Percentiles rank a stretch among this genome's conserved stretches.
Evolutionary conservation across 2,888 invertebrate genomes (phyloP).

Genomic region (Diachrysia chrysitis): DNA sequence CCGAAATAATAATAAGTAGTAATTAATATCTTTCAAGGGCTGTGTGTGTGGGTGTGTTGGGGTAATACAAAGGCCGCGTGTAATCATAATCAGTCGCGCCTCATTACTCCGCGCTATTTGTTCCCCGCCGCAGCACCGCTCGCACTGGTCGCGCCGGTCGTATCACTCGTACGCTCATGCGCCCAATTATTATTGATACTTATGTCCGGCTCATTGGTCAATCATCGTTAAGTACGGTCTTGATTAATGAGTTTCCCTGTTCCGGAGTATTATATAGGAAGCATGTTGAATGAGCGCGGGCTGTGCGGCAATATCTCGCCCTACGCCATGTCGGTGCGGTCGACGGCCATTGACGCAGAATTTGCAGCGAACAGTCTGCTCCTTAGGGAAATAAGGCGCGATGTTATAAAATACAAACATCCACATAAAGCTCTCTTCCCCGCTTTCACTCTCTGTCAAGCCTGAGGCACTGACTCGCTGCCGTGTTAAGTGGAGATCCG

Average conservation of each 20-base stretch:
- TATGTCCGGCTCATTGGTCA: slow-evolving; percentile 4
- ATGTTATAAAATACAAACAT: neutral
- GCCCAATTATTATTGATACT: neutral
- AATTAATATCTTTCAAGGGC: neutral
- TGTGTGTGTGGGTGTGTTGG: neutral
- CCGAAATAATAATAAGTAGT: slow-evolving; percentile 4
- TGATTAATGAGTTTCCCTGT: neutral
- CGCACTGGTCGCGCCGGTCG: neutral
- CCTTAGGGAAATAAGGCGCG: neutral
- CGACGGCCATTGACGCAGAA: neutral
- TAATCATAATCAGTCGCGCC: slow-evolving; percentile 6
- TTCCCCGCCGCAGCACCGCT: neutral
- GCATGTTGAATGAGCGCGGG: neutral
- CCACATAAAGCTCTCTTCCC: neutral
- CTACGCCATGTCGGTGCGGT: neutral
- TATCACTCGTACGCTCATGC: neutral
- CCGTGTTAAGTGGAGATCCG: neutral
- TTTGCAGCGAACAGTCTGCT: neutral
- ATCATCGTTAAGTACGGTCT: neutral
- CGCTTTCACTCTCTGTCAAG: neutral
- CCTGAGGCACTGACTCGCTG: neutral
- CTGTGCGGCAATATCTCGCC: neutral
- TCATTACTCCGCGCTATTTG: slow-evolving; percentile 1
- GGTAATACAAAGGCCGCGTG: neutral
- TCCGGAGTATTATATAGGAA: neutral